Percentiles rank a stretch among this genome's conserved stretches.
Evolutionary conservation across 2,113 vertebrate species (phyloP).

Genomic region (Delphinapterus leucas): DNA sequence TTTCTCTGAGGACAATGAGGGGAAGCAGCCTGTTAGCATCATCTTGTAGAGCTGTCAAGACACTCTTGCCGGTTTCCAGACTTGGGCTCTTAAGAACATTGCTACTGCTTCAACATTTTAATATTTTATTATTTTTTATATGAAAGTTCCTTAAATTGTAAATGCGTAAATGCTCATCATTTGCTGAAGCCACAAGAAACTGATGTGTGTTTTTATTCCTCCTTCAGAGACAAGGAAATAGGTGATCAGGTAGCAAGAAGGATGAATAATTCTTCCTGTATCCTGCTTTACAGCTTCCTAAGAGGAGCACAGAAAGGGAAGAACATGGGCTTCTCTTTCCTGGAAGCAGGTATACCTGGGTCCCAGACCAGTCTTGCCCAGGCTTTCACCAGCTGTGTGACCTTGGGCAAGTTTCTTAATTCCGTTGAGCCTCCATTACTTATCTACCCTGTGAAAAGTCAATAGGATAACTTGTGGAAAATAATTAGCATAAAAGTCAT

Average conservation of each 20-base stretch:
- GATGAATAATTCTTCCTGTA: neutral
- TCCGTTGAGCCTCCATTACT: neutral
- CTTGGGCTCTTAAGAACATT: neutral
- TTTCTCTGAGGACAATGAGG: neutral
- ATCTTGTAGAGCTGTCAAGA: neutral
- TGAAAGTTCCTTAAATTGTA: neutral
- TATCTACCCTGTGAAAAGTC: neutral
- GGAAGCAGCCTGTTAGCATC: neutral
- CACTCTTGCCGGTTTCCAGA: neutral
- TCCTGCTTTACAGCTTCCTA: neutral
- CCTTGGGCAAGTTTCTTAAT: neutral
- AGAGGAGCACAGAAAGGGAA: neutral
- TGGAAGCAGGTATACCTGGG: neutral
- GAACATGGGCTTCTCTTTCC: neutral
- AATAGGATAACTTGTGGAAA: neutral
- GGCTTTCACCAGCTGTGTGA: neutral
- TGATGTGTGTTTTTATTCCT: neutral
- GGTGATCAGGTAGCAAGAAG: neutral
- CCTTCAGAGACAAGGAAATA: constrained; percentile 10
- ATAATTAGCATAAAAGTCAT: neutral
- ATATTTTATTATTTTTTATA: neutral
- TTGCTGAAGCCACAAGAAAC: neutral
- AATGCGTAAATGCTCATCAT: neutral
- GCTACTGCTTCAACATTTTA: neutral
- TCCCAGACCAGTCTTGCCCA: neutral